Base-by-base conservation (phyloP, 2,888 invertebrate species). In the Stramonita haemastoma region DNA sequence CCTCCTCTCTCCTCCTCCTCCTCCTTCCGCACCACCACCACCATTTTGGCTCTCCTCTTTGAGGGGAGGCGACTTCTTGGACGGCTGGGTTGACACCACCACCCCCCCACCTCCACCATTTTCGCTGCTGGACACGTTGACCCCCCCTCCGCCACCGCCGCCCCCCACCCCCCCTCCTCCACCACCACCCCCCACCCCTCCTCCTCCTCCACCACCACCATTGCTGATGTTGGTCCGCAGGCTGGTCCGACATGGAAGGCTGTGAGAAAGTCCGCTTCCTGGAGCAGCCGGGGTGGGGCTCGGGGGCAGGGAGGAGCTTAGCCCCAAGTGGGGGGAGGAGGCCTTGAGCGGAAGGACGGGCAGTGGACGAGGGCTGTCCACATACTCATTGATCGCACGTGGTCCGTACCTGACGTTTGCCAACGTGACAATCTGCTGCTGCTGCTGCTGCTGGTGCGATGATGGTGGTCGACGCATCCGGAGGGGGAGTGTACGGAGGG, bases 321-420 rank as follows among this genome's bases (percentile, higher is more conserved):
- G 89, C 66, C 79, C 66, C 56, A 86, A 70, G 66, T 87, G 90
- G 46, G 89, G 84, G 56, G 90, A 89, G 46, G 89, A 86, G 56
- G 90, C 81, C 87, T 92, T 91, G 87, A 92, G 90, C 46, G 92
- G 90, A 34, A 89, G 91, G 81, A 89, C 90, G 70, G 92, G 91
- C 81, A 92, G 92, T 11, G 93, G 91, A 22, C 93, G 92, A 19
- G 94, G 94, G 57, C 93, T 98, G 96, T 98, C 98, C 96, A 98
- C 98, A 97, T 98, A 98, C 96, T 98, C 98, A 97, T 98, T 98
- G 96, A 97, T 97, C 96, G 97, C 97, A 95, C 98, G 97, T 96
- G 98, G 98, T 96, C 98, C 98, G 94, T 98, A 98, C 96, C 98
- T 97, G 94, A 94, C 93, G 89, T 95, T 94, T 86, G 93, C 94